Evolutionary conservation across 1,140 invertebrate genomes (phyloP), one percentile per base, ranked within the genome.

Genomic region (Leptinotarsa defecta): DNA sequence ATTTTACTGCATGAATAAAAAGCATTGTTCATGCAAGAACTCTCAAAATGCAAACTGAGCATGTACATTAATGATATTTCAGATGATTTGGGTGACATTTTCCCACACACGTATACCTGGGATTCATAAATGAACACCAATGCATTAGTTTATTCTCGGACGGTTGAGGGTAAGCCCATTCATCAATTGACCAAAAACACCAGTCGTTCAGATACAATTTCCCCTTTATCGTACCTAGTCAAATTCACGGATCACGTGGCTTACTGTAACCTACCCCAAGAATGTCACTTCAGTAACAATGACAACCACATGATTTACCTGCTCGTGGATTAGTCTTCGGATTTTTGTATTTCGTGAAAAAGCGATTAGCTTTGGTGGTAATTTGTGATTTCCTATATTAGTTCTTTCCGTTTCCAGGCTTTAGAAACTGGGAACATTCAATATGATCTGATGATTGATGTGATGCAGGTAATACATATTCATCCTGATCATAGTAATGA

Each of bases 121-220:
- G 65, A 49, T 67, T 49, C 49, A 49, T 81, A 72, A 81, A 80
- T 79, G 81, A 81, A 79, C 74, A 67, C 74, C 77, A 78, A 57
- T 69, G 74, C 79, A 80, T 82, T 82, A 81, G 81, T 81, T 81
- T 77, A 61, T 75, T 78, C 77, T 79, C 68, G 80, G 80, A 81
- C 80, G 80, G 78, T 82, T 82, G 79, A 80, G 81, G 81, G 81
- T 76, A 75, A 48, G 68, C 76, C 72, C 74, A 82, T 81, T 76
- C 78, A 79, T 82, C 81, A 82, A 81, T 80, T 82, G 81, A 82
- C 81, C 81, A 81, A 81, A 82, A 82, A 79, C 81, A 64, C 78
- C 79, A 73, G 69, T 43, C 77, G 24, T 77, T 80, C 77, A 57
- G 15, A 62, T 24, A 34, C 19, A 68, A 24, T 13, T 57, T 68